Percentiles rank a stretch among this genome's conserved stretches.
These are phyloP conservation scores for Macroteleia sp. DNA, from an alignment of 2,888 invertebrate genomes.

Conservation along the genomic window DNA sequence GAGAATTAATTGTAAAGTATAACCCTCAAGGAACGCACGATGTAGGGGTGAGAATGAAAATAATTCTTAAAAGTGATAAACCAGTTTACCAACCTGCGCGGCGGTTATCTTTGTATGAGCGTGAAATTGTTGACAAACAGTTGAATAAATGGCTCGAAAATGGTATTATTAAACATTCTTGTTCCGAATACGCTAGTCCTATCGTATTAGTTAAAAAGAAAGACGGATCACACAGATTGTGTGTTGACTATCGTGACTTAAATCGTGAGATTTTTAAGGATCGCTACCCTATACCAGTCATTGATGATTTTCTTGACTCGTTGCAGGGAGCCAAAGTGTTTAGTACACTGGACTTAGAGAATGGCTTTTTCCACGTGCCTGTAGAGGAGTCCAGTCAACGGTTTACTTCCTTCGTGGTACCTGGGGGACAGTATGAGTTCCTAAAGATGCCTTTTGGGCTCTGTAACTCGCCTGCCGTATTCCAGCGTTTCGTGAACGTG, in stretches of 20 bases:
- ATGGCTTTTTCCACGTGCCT: slow-evolving; percentile 3
- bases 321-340: slow-evolving; percentile 27
- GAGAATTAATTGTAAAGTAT: no score
- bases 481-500: not conserved
- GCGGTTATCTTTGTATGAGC: not conserved
- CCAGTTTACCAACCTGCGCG: not conserved
- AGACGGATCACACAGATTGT: not conserved
- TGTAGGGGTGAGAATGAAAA: not conserved
- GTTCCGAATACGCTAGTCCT: not conserved
- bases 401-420: slow-evolving; percentile 4
- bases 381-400: not conserved
- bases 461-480: not conserved
- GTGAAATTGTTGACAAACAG: not conserved
- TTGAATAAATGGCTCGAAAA: not conserved
- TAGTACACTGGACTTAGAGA: slow-evolving; percentile 2
- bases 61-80: not conserved
- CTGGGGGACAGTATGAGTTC: slow-evolving; percentile 1
- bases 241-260: not conserved
- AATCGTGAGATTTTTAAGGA: not conserved
- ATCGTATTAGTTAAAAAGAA: not conserved
- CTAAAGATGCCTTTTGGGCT: not conserved
- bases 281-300: slow-evolving; percentile 69
- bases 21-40: not conserved
- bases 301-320: slow-evolving; percentile 47
- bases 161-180: not conserved